A percentile compares a stretch with the other conserved stretches of the same genome.
phyloP scores from a whole-genome alignment of 2,113 vertebrate genomes.

The Haplochromis vanheusdeni region DNA sequence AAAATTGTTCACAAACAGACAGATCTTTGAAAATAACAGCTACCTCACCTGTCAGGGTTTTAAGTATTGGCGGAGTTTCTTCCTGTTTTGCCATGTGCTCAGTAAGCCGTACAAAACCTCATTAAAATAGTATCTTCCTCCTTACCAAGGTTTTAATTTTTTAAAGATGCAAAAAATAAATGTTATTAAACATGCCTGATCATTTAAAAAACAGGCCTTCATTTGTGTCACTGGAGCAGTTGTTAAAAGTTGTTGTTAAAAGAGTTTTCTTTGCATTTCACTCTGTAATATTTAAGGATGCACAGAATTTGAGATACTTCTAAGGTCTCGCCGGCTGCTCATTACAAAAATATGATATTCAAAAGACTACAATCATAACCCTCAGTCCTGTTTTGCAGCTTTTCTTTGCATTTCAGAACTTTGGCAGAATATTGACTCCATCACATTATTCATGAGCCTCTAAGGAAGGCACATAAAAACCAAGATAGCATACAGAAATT shows the following conservation, averaged over 20 bases:
- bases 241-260: neutral
- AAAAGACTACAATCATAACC: neutral
- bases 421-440: conserved; percentile 29
- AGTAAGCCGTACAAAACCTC: neutral
- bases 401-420: neutral
- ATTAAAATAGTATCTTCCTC: neutral
- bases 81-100: neutral
- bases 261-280: neutral
- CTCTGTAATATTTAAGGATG: neutral
- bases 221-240: neutral
- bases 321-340: neutral
- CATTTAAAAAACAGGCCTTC: neutral
- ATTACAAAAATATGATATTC: neutral
- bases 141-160: neutral
- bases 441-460: conserved; percentile 54
- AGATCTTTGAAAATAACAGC: neutral
- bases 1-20: neutral
- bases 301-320: neutral
- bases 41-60: neutral
- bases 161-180: neutral
- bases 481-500: conserved; percentile 26
- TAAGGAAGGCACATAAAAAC: conserved; percentile 26
- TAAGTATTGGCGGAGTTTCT: neutral
- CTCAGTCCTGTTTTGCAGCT: neutral
- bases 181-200: neutral